Percentiles rank a stretch among this genome's conserved stretches.
Evolutionary conservation across 2,797 vertebrate species (phyloP).

Genomic region (Mus spretus): DNA sequence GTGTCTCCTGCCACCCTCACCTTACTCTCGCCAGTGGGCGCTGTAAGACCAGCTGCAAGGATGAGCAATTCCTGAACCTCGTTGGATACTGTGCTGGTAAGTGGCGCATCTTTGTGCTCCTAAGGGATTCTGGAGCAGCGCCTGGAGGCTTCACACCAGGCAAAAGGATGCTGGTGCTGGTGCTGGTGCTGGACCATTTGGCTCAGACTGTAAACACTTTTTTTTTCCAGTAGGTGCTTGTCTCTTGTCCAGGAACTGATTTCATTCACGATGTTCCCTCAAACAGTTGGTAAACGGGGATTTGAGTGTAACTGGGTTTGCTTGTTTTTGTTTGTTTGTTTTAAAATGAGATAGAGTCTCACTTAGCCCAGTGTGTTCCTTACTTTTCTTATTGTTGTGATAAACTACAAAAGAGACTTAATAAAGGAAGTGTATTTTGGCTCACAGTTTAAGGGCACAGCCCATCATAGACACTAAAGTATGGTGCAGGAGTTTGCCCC

Average conservation of each 20-base stretch:
- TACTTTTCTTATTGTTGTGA: neutral
- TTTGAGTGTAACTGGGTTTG: neutral
- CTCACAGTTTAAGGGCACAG: neutral
- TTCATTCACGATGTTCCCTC: neutral
- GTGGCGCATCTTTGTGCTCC: slow-evolving; percentile 73
- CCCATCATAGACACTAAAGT: neutral
- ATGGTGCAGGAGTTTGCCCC: neutral
- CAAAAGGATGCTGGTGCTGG: neutral
- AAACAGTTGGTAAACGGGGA: neutral
- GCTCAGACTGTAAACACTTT: neutral
- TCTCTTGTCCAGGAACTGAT: neutral
- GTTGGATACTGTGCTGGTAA: slow-evolving; percentile 94
- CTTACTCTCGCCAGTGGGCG: slow-evolving; percentile 88
- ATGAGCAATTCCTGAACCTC: slow-evolving; percentile 92
- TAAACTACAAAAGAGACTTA: neutral
- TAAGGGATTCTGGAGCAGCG: neutral
- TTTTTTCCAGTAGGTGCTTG: neutral
- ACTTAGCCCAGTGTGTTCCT: neutral
- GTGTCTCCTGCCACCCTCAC: slow-evolving; percentile 91
- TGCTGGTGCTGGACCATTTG: neutral
- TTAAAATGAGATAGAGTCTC: neutral
- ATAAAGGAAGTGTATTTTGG: too few relatives aligned
- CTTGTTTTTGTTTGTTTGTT: neutral
- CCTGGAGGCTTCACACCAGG: neutral
- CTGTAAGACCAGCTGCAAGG: slow-evolving; percentile 93